These are phyloP conservation scores for Lithobates pipiens DNA, from an alignment of 2,797 vertebrate genomes.

Conservation along the genomic window DNA sequence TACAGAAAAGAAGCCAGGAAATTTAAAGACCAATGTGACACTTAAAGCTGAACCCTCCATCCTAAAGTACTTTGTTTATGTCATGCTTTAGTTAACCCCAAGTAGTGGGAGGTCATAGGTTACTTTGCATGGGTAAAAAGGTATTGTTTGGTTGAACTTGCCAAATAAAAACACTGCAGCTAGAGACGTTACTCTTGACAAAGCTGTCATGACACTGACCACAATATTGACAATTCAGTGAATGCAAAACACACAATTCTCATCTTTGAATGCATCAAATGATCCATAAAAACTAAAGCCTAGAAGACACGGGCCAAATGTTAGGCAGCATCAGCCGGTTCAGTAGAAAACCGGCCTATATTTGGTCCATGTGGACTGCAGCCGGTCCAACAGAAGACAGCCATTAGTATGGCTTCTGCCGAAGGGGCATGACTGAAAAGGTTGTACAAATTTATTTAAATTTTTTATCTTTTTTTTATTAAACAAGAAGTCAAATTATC, in stretches of 20 bases:
- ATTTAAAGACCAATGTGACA: constrained; percentile 17
- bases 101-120: constrained; percentile 28
- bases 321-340: too few species aligned
- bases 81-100: constrained; percentile 19
- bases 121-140: neutral
- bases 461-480: too few species aligned
- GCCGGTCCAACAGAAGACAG: too few species aligned
- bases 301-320: too few species aligned
- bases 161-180: neutral
- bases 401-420: too few species aligned
- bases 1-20: neutral
- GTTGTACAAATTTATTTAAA: too few species aligned
- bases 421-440: too few species aligned
- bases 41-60: constrained; percentile 16
- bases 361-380: too few species aligned
- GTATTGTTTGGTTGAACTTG: neutral
- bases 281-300: neutral
- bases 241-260: neutral
- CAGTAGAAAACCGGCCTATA: too few species aligned
- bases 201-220: neutral
- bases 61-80: constrained; percentile 33
- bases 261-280: neutral
- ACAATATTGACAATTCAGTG: neutral
- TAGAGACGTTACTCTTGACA: constrained; percentile 4
- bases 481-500: too few species aligned